Conservation (phyloP, 2,797 vertebrate genomes). For the Cynodonichthys magdalenae region DNA sequence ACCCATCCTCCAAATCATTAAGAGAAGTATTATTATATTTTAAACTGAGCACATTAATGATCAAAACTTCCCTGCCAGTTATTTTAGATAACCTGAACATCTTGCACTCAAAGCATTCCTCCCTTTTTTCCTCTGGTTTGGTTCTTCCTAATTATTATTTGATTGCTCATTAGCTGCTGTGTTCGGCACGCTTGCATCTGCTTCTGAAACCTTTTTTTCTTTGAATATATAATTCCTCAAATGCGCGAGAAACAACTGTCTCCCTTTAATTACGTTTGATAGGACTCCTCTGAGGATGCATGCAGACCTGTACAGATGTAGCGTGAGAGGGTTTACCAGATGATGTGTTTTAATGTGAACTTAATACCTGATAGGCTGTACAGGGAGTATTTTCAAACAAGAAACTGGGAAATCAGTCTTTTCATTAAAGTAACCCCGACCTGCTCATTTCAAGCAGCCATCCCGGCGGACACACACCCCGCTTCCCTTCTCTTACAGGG, state of each 20-base stretch:
- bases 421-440: slow-evolving; percentile 59
- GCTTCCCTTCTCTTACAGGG: slow-evolving; percentile 84
- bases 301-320: slow-evolving; percentile 19
- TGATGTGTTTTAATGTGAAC: slow-evolving; percentile 10
- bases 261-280: slow-evolving; percentile 69
- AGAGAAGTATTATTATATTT: neutral
- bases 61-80: slow-evolving; percentile 8
- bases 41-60: neutral
- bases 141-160: slow-evolving; percentile 80
- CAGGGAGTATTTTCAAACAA: slow-evolving; percentile 12
- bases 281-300: slow-evolving; percentile 41
- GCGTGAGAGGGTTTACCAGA: slow-evolving; percentile 6
- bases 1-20: neutral
- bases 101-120: slow-evolving; percentile 61
- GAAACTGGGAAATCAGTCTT: slow-evolving; percentile 41
- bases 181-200: slow-evolving; percentile 67
- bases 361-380: neutral
- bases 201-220: slow-evolving; percentile 50
- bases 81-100: slow-evolving; percentile 59
- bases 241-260: slow-evolving; percentile 45
- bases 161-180: slow-evolving; percentile 80
- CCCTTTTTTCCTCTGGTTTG: slow-evolving; percentile 55
- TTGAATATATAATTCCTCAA: slow-evolving; percentile 32
- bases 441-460: slow-evolving; percentile 52
- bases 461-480: slow-evolving; percentile 67